Conservation (phyloP, 2,888 invertebrate species). For the Dryadula phaetusa region DNA sequence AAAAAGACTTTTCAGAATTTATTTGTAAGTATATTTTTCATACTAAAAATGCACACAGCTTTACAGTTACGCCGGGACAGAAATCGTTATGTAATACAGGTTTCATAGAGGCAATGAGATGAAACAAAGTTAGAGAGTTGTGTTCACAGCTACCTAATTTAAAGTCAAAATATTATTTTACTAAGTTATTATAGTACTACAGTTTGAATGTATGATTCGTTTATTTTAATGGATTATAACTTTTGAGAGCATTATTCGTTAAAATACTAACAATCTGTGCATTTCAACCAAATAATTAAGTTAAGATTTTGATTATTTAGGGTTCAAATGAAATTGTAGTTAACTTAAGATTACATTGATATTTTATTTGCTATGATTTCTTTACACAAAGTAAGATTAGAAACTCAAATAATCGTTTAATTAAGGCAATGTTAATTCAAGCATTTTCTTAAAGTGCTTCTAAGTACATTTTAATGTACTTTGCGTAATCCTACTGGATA, state of each 20-base stretch:
- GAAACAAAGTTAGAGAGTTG: not conserved
- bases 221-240: not conserved
- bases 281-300: not conserved
- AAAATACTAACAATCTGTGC: not conserved
- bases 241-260: not conserved
- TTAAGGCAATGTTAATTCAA: not conserved
- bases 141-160: not conserved
- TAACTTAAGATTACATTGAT: not conserved
- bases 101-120: not conserved
- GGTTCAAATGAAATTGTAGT: not conserved
- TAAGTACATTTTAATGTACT: not conserved
- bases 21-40: no score
- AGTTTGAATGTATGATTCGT: not conserved
- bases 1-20: no score
- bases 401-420: not conserved
- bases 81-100: not conserved
- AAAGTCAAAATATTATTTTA: constrained; percentile 12
- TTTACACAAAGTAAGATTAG: not conserved
- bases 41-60: no score
- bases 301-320: no score
- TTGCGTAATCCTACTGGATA: constrained; percentile 1
- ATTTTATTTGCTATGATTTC: not conserved
- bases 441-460: not conserved
- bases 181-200: not conserved
- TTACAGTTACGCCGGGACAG: not conserved